A percentile compares a stretch with the other conserved stretches of the same genome.
Evolutionary conservation across 2,113 vertebrate genomes (phyloP).

Genomic region (Scytalopus superciliaris): DNA sequence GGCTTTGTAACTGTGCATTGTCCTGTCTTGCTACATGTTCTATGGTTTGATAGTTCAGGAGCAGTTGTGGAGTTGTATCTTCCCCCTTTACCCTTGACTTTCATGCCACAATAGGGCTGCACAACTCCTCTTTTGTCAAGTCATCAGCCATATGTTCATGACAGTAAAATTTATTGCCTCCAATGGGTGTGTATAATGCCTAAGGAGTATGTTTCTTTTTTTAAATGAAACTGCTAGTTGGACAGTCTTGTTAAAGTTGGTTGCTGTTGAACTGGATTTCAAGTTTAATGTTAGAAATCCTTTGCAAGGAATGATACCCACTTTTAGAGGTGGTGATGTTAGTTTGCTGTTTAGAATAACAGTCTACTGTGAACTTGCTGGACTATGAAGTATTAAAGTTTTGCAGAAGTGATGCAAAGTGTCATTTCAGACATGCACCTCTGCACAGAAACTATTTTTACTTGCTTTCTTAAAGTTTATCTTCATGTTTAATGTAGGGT

Average conservation of each 20-base stretch:
- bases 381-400: background rate
- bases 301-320: background rate
- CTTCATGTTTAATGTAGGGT: background rate
- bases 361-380: background rate
- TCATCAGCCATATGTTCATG: background rate
- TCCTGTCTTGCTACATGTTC: background rate
- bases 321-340: background rate
- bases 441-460: background rate
- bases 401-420: background rate
- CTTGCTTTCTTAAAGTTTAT: background rate
- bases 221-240: background rate
- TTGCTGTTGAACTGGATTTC: background rate
- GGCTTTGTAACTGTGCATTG: background rate
- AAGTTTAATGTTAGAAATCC: background rate
- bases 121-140: background rate
- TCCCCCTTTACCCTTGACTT: background rate
- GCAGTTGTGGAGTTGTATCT: background rate
- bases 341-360: background rate
- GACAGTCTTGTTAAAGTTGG: background rate
- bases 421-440: rapidly evolving
- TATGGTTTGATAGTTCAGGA: background rate
- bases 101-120: background rate
- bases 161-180: background rate
- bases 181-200: background rate
- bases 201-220: background rate